Evolutionary conservation across 2,113 vertebrate genomes (phyloP).

Genomic region (Catagonus wagneri): DNA sequence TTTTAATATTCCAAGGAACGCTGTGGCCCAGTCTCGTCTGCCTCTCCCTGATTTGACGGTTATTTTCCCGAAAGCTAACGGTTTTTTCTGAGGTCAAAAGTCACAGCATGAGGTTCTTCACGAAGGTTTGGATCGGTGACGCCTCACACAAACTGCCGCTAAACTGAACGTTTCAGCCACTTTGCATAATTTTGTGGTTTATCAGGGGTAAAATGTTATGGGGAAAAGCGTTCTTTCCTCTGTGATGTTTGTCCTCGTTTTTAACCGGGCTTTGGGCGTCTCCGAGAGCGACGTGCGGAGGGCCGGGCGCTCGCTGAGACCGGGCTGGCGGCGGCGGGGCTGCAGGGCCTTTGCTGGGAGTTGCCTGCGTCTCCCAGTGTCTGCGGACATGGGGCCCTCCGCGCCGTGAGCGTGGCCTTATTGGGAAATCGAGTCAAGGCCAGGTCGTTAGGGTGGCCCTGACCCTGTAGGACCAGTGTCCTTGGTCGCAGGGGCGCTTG

Average conservation of each 20-base stretch:
- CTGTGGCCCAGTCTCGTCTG: accelerated
- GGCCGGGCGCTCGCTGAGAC: too few relatives aligned
- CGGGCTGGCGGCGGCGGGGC: accelerated
- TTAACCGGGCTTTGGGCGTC: accelerated
- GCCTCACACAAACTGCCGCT: accelerated
- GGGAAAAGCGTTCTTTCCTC: background rate
- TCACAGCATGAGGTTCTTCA: background rate
- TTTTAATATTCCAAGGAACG: accelerated
- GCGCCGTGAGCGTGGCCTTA: accelerated
- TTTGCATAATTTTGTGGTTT: background rate
- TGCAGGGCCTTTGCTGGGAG: background rate
- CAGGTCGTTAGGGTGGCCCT: accelerated
- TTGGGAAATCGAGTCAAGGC: background rate
- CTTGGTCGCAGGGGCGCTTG: background rate
- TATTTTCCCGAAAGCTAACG: background rate
- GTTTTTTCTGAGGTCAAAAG: background rate
- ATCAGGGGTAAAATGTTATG: background rate
- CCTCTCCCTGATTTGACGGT: background rate
- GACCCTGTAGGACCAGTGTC: accelerated
- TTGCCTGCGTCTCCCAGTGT: accelerated
- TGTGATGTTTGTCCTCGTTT: background rate
- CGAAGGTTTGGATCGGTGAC: accelerated
- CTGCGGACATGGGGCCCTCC: accelerated
- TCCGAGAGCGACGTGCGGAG: accelerated
- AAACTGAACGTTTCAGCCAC: accelerated